Base-by-base conservation (phyloP, 2,797 vertebrate genomes). In the Pangasius larnaudii region DNA sequence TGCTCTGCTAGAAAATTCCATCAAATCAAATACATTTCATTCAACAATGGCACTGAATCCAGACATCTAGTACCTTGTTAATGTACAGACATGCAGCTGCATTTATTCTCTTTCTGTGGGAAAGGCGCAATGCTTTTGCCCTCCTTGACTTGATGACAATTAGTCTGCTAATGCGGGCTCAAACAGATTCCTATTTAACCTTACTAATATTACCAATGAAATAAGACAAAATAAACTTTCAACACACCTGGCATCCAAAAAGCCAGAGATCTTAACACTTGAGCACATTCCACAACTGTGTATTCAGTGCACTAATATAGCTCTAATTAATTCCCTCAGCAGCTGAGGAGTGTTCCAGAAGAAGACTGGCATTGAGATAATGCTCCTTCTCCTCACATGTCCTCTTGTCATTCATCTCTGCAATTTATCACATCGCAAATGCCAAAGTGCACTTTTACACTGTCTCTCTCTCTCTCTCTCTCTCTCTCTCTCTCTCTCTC, bases 311-410 rank as follows among this genome's bases (percentile, higher is more conserved):
- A 77, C 85, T 71, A 71, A 89, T 87, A 87, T 89, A 89, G 85
- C 80, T 85, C 51, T 16, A 89, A 86, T 84, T 86, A 89, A 89
- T 86, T 67, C 85, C 88, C 46, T 30, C n/a, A 67, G 69, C 77
- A 78, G 79, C 84, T 22, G 33, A 72, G 39, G 36, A 89, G 49
- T 71, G 88, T 63, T 83, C 82, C 80, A 71, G 53, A 84, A 89
- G 85, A 18, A 84, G 72, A 71, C 85, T 61, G 85, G 85, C n/a
- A 89, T 89, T 84, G 80, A 79, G 30, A 89, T 89, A 89, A 89
- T 79, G 80, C 80, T 61, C 53, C 46, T 46, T 63, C 88, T 30
- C 46, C 72, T 79, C 74, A 86, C 58, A 79, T 87, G 72, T 71
- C 86, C 61, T 67, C 81, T 75, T 87, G 71, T 85, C 85, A 49